A percentile compares a stretch with the other conserved stretches of the same genome.
These are phyloP conservation scores for Cecropterus lyciades DNA, from an alignment of 1,140 invertebrate species.

Conservation along the genomic window DNA sequence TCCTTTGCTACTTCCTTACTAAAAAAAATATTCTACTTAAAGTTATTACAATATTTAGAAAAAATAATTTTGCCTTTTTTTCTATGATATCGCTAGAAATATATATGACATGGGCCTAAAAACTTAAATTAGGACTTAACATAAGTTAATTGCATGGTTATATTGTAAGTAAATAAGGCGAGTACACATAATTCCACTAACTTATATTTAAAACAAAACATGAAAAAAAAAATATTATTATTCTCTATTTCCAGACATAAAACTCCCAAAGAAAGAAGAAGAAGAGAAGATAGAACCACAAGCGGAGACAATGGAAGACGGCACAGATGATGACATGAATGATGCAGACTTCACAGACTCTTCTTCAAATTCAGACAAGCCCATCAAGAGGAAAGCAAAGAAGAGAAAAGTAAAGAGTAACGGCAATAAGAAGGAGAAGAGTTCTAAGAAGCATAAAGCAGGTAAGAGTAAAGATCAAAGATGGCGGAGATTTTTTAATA, in stretches of 20 bases:
- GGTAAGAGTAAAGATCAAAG: constrained; percentile 1
- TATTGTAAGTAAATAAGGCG: too few relatives aligned
- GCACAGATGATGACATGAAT: constrained; percentile 42
- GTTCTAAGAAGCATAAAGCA: constrained; percentile 50
- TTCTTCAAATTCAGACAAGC: constrained; percentile 67
- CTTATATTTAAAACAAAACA: too few relatives aligned
- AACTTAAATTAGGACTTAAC: too few relatives aligned
- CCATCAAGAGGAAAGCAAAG: constrained; percentile 58
- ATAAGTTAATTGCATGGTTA: too few relatives aligned
- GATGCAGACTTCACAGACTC: constrained; percentile 59
- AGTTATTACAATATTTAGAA: too few relatives aligned
- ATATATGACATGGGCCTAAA: too few relatives aligned
- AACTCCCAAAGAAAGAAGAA: constrained; percentile 57
- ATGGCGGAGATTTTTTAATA: too few relatives aligned
- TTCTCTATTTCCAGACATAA: constrained; percentile 48
- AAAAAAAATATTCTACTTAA: too few relatives aligned
- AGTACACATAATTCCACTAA: too few relatives aligned
- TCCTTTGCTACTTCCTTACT: too few relatives aligned
- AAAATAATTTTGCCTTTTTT: too few relatives aligned
- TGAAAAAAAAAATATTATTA: not conserved
- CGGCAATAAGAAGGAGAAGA: constrained; percentile 47
- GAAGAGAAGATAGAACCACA: constrained; percentile 27
- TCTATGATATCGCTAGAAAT: too few relatives aligned
- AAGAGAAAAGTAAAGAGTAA: constrained; percentile 49
- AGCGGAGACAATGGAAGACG: constrained; percentile 38